Evolutionary conservation across 2,888 invertebrate species (phyloP).

Genomic region (Sceliomorpha sp.): DNA sequence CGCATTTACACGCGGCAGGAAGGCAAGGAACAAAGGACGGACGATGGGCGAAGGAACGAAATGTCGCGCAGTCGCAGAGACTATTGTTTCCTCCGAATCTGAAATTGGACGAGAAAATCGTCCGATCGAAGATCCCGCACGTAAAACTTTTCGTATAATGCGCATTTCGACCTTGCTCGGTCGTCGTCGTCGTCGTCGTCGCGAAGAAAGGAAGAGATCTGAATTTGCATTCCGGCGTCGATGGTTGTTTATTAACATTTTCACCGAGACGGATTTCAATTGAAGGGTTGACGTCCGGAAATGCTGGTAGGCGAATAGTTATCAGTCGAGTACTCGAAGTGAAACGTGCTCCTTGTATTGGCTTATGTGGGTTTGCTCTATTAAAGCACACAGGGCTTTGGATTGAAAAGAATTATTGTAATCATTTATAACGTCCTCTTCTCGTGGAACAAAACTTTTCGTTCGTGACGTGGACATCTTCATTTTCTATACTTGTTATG

Average conservation of each 20-base stretch:
- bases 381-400: too few relatives aligned
- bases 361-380: slow-evolving; percentile 16
- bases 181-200: background rate
- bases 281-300: slow-evolving; percentile 35
- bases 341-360: slow-evolving; percentile 22
- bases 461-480: too few relatives aligned
- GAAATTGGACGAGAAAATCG: too few relatives aligned
- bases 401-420: too few relatives aligned
- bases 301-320: slow-evolving; percentile 39
- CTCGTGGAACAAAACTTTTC: too few relatives aligned
- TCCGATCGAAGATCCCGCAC: too few relatives aligned
- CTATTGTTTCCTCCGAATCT: too few relatives aligned
- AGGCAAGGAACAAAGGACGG: background rate
- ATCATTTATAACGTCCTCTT: too few relatives aligned
- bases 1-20: slow-evolving; percentile 2
- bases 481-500: too few relatives aligned
- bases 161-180: too few relatives aligned
- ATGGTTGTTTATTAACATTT: slow-evolving; percentile 23
- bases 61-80: background rate
- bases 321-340: slow-evolving; percentile 7
- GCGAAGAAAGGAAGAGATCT: background rate
- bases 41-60: background rate
- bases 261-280: slow-evolving; percentile 32
- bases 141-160: too few relatives aligned
- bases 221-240: slow-evolving; percentile 3